phyloP scores from a whole-genome alignment of 2,797 vertebrate species.

The Xenops minutus region DNA sequence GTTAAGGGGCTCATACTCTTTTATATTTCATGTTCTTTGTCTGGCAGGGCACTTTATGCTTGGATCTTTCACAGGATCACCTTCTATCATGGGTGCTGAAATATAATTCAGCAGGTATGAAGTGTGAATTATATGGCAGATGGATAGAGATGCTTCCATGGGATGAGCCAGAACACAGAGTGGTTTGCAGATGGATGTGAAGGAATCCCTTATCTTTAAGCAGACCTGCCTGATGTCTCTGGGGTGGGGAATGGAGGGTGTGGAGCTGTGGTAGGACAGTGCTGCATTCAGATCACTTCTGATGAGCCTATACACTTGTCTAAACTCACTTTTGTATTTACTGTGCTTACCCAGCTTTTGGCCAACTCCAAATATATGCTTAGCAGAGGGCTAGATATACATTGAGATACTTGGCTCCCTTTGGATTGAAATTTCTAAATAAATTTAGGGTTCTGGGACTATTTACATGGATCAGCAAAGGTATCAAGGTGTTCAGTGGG shows the following conservation, averaged over 20 bases:
- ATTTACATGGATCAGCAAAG: neutral
- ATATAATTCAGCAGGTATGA: neutral
- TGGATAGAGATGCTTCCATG: neutral
- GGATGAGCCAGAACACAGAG: neutral
- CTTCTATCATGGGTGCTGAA: neutral
- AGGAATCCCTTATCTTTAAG: neutral
- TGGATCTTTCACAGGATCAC: neutral
- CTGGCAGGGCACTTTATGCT: neutral
- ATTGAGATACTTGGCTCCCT: neutral
- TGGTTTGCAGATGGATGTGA: neutral
- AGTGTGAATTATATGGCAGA: neutral
- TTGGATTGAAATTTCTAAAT: neutral
- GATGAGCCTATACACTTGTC: too few species aligned
- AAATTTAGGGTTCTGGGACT: neutral
- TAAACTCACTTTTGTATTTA: neutral
- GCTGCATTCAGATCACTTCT: neutral
- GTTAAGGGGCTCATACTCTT: neutral
- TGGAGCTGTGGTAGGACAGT: neutral
- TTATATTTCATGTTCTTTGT: neutral
- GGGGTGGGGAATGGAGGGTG: neutral
- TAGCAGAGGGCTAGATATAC: neutral
- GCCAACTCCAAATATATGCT: neutral
- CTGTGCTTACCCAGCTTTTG: neutral
- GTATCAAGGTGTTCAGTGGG: neutral
- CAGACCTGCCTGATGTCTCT: neutral